These are phyloP conservation scores for Apotomis capreana DNA, from an alignment of 2,888 invertebrate genomes.

Conservation along the genomic window DNA sequence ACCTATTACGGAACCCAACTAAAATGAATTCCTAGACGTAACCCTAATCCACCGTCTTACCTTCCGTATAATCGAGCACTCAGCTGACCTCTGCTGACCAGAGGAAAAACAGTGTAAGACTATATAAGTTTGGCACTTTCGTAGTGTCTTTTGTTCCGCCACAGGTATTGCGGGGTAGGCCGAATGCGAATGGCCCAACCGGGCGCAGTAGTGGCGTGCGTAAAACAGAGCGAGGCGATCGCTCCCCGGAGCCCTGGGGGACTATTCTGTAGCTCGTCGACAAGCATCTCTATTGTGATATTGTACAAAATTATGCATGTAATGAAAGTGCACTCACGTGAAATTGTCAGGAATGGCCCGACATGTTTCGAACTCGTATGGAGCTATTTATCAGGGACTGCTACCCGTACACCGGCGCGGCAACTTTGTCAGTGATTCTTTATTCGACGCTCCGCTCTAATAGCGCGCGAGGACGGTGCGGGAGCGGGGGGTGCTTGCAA, in stretches of 20 bases:
- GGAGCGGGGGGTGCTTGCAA: no score
- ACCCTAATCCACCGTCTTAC: constrained; percentile 1
- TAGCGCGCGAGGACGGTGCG: no score
- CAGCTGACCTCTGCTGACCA: constrained; percentile 8
- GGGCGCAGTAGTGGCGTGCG: constrained; percentile 34
- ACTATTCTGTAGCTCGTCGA: constrained; percentile 7
- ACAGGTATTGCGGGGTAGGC: constrained; percentile 15
- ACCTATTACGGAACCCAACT: neutral
- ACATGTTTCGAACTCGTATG: no score
- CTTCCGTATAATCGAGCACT: constrained; percentile 29
- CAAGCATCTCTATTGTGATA: neutral
- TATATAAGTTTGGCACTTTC: neutral
- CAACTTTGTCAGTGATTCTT: no score
- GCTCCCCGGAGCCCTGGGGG: constrained; percentile 30
- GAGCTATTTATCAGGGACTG: no score
- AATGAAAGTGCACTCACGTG: no score
- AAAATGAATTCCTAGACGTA: neutral
- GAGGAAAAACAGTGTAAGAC: constrained; percentile 8
- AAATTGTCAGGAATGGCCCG: no score
- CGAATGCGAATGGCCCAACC: constrained; percentile 25
- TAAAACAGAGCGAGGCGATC: constrained; percentile 32
- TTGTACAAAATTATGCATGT: no score
- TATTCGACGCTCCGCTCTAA: no score
- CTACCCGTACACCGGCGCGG: no score
- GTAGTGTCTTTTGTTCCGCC: constrained; percentile 1